Evolutionary conservation across 2,888 invertebrate species (phyloP).

Genomic region (Eumacrocentrus americanus): DNA sequence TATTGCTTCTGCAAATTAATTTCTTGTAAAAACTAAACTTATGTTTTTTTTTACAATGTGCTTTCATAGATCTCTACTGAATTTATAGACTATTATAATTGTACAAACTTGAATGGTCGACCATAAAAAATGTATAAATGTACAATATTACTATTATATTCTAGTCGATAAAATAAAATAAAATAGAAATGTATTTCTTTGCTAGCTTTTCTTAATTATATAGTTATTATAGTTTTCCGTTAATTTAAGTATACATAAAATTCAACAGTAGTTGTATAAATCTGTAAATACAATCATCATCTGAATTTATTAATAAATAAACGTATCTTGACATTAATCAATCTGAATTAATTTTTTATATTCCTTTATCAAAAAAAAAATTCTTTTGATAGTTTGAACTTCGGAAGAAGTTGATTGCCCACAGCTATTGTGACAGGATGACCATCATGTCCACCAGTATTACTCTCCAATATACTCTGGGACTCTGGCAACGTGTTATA

Average conservation of each 20-base stretch:
- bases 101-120: conserved; percentile 17
- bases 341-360: conserved; percentile 2
- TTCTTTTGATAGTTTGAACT: too few species aligned
- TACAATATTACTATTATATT: conserved; percentile 30
- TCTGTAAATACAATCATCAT: conserved; percentile 26
- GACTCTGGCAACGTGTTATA: conserved; percentile 36
- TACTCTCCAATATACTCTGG: conserved; percentile 35
- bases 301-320: conserved; percentile 41
- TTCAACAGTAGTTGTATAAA: conserved; percentile 10
- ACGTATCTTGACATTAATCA: conserved; percentile 34
- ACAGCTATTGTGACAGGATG: conserved; percentile 53
- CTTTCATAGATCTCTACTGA: not conserved
- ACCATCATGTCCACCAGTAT: conserved; percentile 47
- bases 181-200: not conserved
- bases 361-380: not conserved
- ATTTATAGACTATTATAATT: conserved; percentile 3
- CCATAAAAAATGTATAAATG: conserved; percentile 45
- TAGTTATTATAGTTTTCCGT: conserved; percentile 8
- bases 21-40: not conserved
- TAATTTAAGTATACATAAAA: conserved; percentile 5
- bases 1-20: not conserved
- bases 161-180: not conserved
- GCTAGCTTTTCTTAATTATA: conserved; percentile 5
- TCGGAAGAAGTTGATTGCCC: conserved; percentile 36
- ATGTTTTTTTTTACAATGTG: not conserved